Base-by-base conservation (phyloP, 1,140 invertebrate genomes). In the Penaeus indicus region DNA sequence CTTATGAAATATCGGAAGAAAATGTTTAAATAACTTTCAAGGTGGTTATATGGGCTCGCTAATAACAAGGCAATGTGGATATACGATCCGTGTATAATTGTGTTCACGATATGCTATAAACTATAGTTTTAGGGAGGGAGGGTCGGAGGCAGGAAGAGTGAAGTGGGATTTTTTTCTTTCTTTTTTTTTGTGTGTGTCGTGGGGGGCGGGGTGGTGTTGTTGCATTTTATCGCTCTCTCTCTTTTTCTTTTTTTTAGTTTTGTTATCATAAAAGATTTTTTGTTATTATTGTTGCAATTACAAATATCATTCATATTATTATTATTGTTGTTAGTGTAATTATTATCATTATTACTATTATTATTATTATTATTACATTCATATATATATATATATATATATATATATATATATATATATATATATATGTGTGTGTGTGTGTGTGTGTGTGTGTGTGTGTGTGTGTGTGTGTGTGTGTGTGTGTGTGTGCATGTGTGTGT, bases 321-420 rank as follows among this genome's bases (percentile, higher is more conserved):
- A 42, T 42, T 42, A 42, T 4, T 42, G 7, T 42, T 42, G 7
- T 2, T 42, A 7, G 4, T 7, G 38, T 42, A 3, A 42, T 8
- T 8, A 42, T 42, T 42, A 4, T 8, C 5, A 42, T 42, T 4
- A 8, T 42, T 42, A 42, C 3, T 42, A 8, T 42, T 42, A 42
- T 42, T 4, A 42, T 42, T 42, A 7, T 8, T 42, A 42, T 42
- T 8, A 42, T 42, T 8, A 38, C 42, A 38, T 79, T 1, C 42
- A 79, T 27, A 79, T 79, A 79, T 79, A 79, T 79, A 79, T 79
- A 79, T 79, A 79, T 79, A 79, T 79, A 79, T 79, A 79, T 79
- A 79, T 79, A 79, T 79, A 79, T 79, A 79, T 79, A 79, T 79
- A 79, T 79, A 79, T 42, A 79, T 79, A 42, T 79, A 79, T 79